Evolutionary conservation across 2,888 invertebrate species (phyloP).

Genomic region (Dicyrtoma fusca): DNA sequence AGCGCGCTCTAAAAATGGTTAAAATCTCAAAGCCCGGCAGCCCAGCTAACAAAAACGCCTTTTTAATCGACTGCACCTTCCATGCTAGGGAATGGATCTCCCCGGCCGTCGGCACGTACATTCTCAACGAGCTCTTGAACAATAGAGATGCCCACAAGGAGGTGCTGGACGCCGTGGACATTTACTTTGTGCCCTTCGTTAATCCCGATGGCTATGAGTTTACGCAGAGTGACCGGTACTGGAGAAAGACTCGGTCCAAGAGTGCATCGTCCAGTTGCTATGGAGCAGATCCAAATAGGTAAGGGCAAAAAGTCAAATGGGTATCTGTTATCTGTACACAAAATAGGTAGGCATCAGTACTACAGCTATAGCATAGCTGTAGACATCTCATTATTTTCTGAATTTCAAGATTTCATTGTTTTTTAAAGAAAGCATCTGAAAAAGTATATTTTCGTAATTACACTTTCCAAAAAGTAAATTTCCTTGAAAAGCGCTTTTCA

Average conservation of each 20-base stretch:
- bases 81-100: conserved; percentile 77
- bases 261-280: neutral
- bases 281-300: conserved; percentile 25
- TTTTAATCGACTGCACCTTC: conserved; percentile 63
- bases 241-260: conserved; percentile 74
- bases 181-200: conserved; percentile 72
- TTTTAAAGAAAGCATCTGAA: too few relatives aligned
- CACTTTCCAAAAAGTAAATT: too few relatives aligned
- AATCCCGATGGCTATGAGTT: conserved; percentile 77
- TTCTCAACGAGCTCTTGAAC: conserved; percentile 59
- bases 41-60: conserved; percentile 26
- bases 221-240: too few relatives aligned
- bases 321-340: too few relatives aligned
- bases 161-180: conserved; percentile 64
- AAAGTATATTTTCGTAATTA: too few relatives aligned
- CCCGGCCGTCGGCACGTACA: conserved; percentile 39
- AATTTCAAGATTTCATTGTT: too few relatives aligned
- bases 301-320: too few relatives aligned
- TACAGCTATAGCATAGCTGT: too few relatives aligned
- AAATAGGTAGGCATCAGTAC: too few relatives aligned
- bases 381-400: too few relatives aligned
- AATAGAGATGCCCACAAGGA: conserved; percentile 23
- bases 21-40: conserved; percentile 37
- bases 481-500: too few relatives aligned
- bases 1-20: conserved; percentile 30